Percentiles rank a stretch among this genome's conserved stretches.
Conservation (phyloP, 2,113 vertebrate genomes). For the Mesitornis unicolor region DNA sequence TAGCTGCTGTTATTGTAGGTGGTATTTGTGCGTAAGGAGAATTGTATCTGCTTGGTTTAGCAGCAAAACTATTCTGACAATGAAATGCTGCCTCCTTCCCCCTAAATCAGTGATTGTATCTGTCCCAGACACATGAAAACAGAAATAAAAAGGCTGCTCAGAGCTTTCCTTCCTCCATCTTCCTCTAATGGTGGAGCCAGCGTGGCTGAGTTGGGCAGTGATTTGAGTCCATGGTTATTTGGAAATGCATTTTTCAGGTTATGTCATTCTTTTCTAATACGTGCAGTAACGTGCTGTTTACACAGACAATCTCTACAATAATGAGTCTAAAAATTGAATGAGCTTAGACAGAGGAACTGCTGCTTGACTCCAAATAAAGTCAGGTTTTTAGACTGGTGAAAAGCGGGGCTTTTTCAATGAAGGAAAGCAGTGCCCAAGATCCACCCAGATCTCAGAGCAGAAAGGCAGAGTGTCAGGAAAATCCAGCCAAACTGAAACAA, state of each 20-base stretch:
- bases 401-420: not conserved
- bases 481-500: not conserved
- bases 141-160: not conserved
- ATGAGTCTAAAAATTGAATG: not conserved
- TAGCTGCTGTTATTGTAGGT: not conserved
- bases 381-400: not conserved
- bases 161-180: not conserved
- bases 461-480: not conserved
- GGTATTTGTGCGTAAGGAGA: not conserved
- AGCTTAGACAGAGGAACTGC: not conserved
- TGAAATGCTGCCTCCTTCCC: not conserved
- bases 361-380: not conserved
- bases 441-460: not conserved
- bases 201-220: not conserved
- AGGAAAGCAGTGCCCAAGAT: not conserved
- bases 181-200: not conserved
- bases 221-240: not conserved
- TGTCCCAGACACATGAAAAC: not conserved
- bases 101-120: not conserved
- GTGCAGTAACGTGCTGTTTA: not conserved
- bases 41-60: not conserved
- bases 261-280: not conserved
- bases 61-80: not conserved
- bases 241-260: not conserved
- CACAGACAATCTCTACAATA: not conserved